A percentile compares a stretch with the other conserved stretches of the same genome.
These are phyloP conservation scores for Melieria omissa DNA, from an alignment of 2,888 invertebrate genomes.

Conservation along the genomic window DNA sequence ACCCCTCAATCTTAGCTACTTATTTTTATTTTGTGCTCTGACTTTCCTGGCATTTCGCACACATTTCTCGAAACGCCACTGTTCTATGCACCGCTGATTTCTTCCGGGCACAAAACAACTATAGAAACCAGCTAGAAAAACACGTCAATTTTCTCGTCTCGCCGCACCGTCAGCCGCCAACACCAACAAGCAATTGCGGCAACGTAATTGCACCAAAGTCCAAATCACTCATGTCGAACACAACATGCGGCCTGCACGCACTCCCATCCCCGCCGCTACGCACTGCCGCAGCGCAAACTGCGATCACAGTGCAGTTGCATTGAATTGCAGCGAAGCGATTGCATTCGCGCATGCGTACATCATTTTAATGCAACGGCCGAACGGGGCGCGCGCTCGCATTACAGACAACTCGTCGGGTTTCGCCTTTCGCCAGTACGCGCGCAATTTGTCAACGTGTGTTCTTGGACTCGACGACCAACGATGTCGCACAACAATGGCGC, in stretches of 20 bases:
- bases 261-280: too few relatives aligned
- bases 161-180: background rate
- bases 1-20: too few relatives aligned
- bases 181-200: background rate
- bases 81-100: slow-evolving; percentile 32
- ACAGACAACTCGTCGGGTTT: background rate
- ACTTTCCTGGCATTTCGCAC: background rate
- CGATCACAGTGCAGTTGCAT: background rate
- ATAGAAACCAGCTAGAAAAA: too few relatives aligned
- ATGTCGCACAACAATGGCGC: too few relatives aligned
- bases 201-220: slow-evolving; percentile 2
- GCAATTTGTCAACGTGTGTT: too few relatives aligned
- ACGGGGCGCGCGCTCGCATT: slow-evolving; percentile 3
- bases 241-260: background rate
- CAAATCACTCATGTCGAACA: slow-evolving; percentile 13
- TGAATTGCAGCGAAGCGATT: background rate
- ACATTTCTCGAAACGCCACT: background rate
- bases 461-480: too few relatives aligned
- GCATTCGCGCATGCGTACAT: slow-evolving; percentile 14
- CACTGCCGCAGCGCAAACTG: background rate
- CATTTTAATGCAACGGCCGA: slow-evolving; percentile 10
- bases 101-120: slow-evolving; percentile 19
- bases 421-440: background rate
- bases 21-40: background rate
- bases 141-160: background rate